Evolutionary conservation across 1,140 invertebrate species (phyloP), one percentile per base, ranked within the genome.

Genomic region (Hyphantria cunea): DNA sequence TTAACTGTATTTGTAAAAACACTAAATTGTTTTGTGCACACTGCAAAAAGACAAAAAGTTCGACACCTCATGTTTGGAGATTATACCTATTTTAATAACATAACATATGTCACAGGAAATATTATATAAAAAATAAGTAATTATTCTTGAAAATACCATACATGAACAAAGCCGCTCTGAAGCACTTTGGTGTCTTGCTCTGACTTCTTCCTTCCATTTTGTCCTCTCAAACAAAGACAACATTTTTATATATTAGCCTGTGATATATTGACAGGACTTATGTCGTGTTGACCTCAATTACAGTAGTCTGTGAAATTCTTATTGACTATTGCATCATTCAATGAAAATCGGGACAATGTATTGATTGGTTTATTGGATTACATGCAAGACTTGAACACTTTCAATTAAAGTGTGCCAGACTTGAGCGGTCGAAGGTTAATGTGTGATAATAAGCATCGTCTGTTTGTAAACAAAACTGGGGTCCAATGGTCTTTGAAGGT

Each of bases 241-340:
- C 33, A 39, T 33, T 37, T 25, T n/a, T 44, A 44, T 58, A 58
- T 58, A 56, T 56, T 47, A 47, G 54, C 12, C 12, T n/a, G 44
- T 47, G 49, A 17, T 15, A 15, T 63, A 44, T 56, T 61, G 41
- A 49, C 45, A 58, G 55, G 55, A 48, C 48, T 58, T 33, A 42
- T 63, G 44, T 48, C 50, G 59, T 68, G 34, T 78, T 78, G 69
- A 76, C 71, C 73, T 61, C 76, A 76, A 47, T 10, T 37, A 41
- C 2, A 3, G 47, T 14, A 42, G 52, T 80, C 77, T 81, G 17
- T 74, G 80, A 76, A 76, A 83, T 67, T 60, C 61, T 47, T 76
- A 66, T 78, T 78, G 78, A 68, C 71, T 37, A 83, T 83, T 83
- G 80, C 80, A 81, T 83, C 80, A 83, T 70, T 31, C 59, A 60